Conservation (phyloP, 2,797 vertebrate genomes). For the Mareca penelope region DNA sequence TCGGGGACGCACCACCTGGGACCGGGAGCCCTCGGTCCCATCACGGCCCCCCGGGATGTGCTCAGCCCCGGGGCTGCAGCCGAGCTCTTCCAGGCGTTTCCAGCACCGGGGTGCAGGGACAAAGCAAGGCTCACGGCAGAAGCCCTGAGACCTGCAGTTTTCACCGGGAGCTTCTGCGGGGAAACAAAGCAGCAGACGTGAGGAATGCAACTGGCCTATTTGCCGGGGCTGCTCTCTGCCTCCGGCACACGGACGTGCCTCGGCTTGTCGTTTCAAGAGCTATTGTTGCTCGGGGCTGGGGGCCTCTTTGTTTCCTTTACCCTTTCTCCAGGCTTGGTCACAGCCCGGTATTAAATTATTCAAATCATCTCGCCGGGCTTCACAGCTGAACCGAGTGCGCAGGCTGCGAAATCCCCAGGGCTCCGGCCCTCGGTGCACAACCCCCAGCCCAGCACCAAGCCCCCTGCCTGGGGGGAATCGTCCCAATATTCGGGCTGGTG, state of each 20-base stretch:
- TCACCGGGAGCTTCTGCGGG: constrained; percentile 28
- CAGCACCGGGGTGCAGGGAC: not conserved
- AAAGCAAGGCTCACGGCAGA: constrained; percentile 24
- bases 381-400: not conserved
- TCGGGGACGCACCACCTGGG: fast-evolving
- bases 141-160: constrained; percentile 43
- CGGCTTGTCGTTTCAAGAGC: constrained; percentile 54
- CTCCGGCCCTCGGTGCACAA: not conserved
- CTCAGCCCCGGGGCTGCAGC: not conserved
- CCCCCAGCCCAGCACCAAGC: not conserved
- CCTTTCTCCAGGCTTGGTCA: constrained; percentile 56
- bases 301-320: constrained; percentile 66
- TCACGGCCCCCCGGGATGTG: not conserved
- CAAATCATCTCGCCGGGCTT: constrained; percentile 20
- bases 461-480: fast-evolving
- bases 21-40: not conserved
- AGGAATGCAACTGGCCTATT: constrained; percentile 66
- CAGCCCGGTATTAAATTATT: constrained; percentile 64
- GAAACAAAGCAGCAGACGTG: constrained; percentile 67
- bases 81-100: not conserved
- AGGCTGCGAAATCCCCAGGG: not conserved
- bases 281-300: constrained; percentile 63
- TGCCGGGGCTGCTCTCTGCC: constrained; percentile 45
- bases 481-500: not conserved
- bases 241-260: constrained; percentile 51